phyloP scores from a whole-genome alignment of 2,113 vertebrate species.

The Gnathonemus longibarbis region DNA sequence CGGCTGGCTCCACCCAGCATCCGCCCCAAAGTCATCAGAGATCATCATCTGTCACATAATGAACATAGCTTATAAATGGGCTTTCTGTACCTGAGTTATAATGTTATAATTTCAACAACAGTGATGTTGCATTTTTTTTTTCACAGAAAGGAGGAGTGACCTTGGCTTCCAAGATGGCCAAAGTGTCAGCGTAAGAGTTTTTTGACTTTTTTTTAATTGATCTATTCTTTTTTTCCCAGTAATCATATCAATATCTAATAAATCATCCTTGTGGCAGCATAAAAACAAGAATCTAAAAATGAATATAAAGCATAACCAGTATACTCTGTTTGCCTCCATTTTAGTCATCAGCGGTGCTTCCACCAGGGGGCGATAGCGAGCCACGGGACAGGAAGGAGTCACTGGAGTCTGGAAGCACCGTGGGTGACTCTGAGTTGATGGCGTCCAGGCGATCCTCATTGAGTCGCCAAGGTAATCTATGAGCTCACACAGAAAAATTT shows the following conservation, averaged over 20 bases:
- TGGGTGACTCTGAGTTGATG: constrained; percentile 38
- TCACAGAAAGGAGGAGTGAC: constrained; percentile 68
- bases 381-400: constrained; percentile 58
- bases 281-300: background rate
- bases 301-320: background rate
- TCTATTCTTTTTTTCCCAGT: background rate
- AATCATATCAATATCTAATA: background rate
- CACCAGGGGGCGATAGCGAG: constrained; percentile 59
- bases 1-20: background rate
- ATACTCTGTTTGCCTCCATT: background rate
- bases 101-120: background rate
- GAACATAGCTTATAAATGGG: background rate
- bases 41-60: background rate
- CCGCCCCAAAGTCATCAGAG: background rate
- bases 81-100: background rate
- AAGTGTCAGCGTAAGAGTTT: constrained; percentile 49
- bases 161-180: constrained; percentile 69
- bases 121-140: constrained; percentile 3
- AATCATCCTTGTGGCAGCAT: background rate
- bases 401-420: constrained; percentile 36
- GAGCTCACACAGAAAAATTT: background rate
- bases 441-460: constrained; percentile 38
- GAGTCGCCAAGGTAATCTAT: constrained; percentile 54
- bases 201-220: background rate
- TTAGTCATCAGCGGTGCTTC: constrained; percentile 56